Evolutionary conservation across 2,797 vertebrate species (phyloP).

Genomic region (Rousettus madagascariensis): DNA sequence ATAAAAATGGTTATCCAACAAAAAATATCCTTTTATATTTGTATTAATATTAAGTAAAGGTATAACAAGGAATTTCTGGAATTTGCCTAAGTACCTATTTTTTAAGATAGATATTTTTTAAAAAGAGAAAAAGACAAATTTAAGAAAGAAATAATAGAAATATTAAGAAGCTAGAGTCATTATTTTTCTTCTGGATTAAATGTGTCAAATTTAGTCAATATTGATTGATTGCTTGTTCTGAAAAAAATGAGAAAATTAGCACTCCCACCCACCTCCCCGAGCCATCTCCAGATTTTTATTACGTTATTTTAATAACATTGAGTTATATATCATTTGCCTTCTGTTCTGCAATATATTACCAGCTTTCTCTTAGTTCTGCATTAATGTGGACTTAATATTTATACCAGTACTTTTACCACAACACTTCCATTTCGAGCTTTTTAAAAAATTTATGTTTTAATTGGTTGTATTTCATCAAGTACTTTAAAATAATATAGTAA

Average conservation of each 20-base stretch:
- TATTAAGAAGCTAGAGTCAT: constrained; percentile 41
- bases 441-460: not conserved
- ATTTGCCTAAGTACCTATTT: constrained; percentile 29
- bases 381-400: constrained; percentile 19
- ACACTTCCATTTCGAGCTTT: not conserved
- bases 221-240: constrained; percentile 65
- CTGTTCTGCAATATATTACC: constrained; percentile 51
- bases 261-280: constrained; percentile 29
- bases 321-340: constrained; percentile 61
- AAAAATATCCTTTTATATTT: not conserved
- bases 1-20: not conserved
- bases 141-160: constrained; percentile 9
- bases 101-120: not conserved
- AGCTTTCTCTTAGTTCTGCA: constrained; percentile 25
- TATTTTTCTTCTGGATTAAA: constrained; percentile 35
- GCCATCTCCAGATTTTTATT: constrained; percentile 60
- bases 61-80: not conserved
- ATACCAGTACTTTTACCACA: not conserved
- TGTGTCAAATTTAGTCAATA: constrained; percentile 64
- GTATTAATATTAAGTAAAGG: not conserved
- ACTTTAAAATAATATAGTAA: not conserved
- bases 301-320: constrained; percentile 60
- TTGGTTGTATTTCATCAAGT: not conserved
- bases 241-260: constrained; percentile 67
- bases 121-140: constrained; percentile 37